These are phyloP conservation scores for Zaprionus kolodkinae DNA, from an alignment of 1,140 invertebrate genomes.

Conservation along the genomic window DNA sequence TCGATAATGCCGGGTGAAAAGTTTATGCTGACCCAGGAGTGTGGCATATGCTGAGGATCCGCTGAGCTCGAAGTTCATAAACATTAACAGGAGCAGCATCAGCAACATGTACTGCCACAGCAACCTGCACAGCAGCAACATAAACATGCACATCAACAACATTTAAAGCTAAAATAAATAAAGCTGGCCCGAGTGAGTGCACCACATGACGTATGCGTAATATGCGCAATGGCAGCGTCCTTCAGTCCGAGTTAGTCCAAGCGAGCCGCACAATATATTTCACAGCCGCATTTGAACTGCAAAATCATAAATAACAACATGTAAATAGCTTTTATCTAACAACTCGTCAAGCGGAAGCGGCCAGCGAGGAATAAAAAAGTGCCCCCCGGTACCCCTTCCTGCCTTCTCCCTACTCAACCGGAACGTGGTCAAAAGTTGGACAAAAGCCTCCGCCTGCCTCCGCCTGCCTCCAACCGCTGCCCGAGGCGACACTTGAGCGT, in stretches of 20 bases:
- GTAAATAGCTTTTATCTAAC: slow-evolving; percentile 83
- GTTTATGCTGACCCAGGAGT: slow-evolving; percentile 48
- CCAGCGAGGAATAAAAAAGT: slow-evolving; percentile 23
- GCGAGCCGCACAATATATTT: slow-evolving; percentile 58
- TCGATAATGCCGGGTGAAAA: slow-evolving; percentile 57
- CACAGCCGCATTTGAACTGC: slow-evolving; percentile 79
- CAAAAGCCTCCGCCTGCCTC: slow-evolving; percentile 44
- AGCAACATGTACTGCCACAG: too few relatives aligned
- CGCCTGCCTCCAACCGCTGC: slow-evolving; percentile 23
- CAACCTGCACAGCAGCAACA: too few relatives aligned
- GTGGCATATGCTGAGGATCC: slow-evolving; percentile 29
- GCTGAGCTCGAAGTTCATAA: slow-evolving; percentile 37
- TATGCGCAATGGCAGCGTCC: slow-evolving; percentile 31
- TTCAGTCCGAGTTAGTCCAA: slow-evolving; percentile 12
- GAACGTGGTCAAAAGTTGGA: slow-evolving; percentile 66
- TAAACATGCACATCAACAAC: too few relatives aligned
- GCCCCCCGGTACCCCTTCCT: neutral
- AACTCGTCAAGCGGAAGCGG: slow-evolving; percentile 77
- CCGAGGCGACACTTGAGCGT: slow-evolving; percentile 66
- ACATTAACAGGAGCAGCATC: slow-evolving; percentile 11
- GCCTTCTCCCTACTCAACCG: neutral
- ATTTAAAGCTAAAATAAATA: slow-evolving; percentile 41
- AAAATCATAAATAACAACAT: slow-evolving; percentile 83
- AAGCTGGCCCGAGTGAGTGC: slow-evolving; percentile 19
- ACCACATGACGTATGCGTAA: slow-evolving; percentile 58